These are phyloP conservation scores for Musca domestica DNA, from an alignment of 1,140 invertebrate species.

Conservation along the genomic window DNA sequence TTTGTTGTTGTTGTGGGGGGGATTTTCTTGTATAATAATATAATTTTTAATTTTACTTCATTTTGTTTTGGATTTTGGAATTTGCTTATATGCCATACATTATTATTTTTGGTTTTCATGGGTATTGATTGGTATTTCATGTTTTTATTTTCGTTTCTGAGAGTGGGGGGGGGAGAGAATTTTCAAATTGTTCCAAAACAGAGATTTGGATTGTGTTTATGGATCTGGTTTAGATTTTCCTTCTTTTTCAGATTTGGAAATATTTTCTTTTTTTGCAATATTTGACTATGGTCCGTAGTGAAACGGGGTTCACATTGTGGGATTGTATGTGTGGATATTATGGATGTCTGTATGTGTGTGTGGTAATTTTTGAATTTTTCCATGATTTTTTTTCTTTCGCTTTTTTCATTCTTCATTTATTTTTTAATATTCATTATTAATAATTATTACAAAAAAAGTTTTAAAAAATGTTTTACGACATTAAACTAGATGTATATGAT, in stretches of 20 bases:
- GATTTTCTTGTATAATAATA: constrained; percentile 53
- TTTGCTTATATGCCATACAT: constrained; percentile 19
- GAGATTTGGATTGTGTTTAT: constrained; percentile 9
- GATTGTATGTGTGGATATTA: neutral
- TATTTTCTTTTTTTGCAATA: too few relatives aligned
- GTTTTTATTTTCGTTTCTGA: constrained; percentile 21
- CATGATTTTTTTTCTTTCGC: constrained; percentile 6
- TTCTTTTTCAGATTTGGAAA: too few relatives aligned
- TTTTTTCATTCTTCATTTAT: constrained; percentile 11
- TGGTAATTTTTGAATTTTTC: constrained; percentile 10
- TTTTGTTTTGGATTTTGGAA: constrained; percentile 28
- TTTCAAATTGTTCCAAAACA: constrained; percentile 10
- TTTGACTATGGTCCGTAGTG: constrained; percentile 4
- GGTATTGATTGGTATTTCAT: too few relatives aligned
- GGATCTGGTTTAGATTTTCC: neutral
- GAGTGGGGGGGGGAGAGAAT: neutral
- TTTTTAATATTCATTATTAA: constrained; percentile 32
- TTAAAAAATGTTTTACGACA: constrained; percentile 51
- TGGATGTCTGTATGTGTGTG: neutral
- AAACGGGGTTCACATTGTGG: too few relatives aligned
- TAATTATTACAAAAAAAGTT: constrained; percentile 50
- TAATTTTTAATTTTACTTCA: constrained; percentile 45
- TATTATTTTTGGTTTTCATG: constrained; percentile 8
- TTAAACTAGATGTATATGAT: constrained; percentile 51
- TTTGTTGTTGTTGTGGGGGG: constrained; percentile 23